These are phyloP conservation scores for Gonioctena quinquepunctata DNA, from an alignment of 1,140 invertebrate species.

Conservation along the genomic window DNA sequence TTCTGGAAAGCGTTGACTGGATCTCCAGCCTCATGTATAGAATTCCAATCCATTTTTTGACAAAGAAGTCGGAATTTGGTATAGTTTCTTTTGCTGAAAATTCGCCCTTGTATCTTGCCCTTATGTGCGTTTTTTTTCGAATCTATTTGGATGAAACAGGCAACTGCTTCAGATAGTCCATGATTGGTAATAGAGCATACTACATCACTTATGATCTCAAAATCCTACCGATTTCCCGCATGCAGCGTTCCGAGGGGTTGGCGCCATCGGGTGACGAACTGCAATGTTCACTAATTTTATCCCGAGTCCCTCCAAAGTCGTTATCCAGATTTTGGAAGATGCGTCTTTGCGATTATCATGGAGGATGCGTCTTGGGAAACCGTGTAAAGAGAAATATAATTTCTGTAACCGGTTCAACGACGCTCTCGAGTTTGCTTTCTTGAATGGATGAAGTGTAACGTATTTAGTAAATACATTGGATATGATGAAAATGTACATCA, in stretches of 20 bases:
- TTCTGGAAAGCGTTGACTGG: too few species aligned
- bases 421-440: not conserved
- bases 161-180: too few species aligned
- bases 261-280: constrained; percentile 40
- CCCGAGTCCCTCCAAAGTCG: constrained; percentile 22
- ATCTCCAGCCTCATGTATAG: too few species aligned
- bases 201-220: too few species aligned
- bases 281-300: constrained; percentile 39
- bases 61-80: too few species aligned
- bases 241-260: constrained; percentile 42
- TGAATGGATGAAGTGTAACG: not conserved
- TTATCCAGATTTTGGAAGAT: constrained; percentile 22
- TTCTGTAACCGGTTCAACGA: not conserved
- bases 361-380: constrained; percentile 7
- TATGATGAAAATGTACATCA: constrained; percentile 40
- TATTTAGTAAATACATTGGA: constrained; percentile 48
- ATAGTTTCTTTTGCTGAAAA: too few species aligned
- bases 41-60: too few species aligned
- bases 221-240: constrained; percentile 41
- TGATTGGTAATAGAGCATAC: too few species aligned
- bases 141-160: too few species aligned
- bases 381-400: not conserved
- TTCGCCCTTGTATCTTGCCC: too few species aligned
- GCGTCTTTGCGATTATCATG: constrained; percentile 35
- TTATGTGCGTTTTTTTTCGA: too few species aligned